phyloP scores from a whole-genome alignment of 2,113 vertebrate genomes.

The Colaptes auratus region DNA sequence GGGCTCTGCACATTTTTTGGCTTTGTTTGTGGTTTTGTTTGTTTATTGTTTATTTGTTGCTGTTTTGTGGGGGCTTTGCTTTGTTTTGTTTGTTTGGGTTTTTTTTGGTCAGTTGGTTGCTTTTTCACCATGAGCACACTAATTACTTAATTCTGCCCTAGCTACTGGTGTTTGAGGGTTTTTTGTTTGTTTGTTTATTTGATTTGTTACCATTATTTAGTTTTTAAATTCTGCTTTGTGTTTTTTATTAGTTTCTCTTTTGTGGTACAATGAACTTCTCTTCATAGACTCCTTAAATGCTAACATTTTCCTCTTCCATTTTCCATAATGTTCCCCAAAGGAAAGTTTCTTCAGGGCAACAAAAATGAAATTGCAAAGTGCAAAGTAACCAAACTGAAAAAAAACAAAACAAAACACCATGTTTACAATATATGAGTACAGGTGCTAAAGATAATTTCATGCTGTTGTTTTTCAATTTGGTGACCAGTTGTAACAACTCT shows the following conservation, averaged over 20 bases:
- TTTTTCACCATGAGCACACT: too few species aligned
- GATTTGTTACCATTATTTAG: neutral
- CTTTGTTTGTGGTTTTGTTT: too few species aligned
- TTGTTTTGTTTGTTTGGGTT: too few species aligned
- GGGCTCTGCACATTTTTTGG: too few species aligned
- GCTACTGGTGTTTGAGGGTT: rapidly evolving
- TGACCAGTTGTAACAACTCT: neutral
- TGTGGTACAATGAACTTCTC: neutral
- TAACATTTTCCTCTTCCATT: neutral
- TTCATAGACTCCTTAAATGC: neutral
- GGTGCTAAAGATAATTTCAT: neutral
- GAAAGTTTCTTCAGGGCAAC: neutral
- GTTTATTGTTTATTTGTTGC: too few species aligned
- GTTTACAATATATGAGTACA: neutral
- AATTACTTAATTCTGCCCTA: neutral
- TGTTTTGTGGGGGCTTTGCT: too few species aligned
- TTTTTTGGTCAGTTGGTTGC: too few species aligned
- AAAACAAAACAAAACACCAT: neutral
- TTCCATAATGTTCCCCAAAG: neutral
- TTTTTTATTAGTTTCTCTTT: neutral
- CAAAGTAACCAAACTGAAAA: neutral
- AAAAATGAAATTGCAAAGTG: neutral
- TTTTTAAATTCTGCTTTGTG: neutral
- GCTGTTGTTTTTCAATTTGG: neutral
- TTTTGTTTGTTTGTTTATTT: neutral